Percentiles rank a stretch among this genome's conserved stretches.
These are phyloP conservation scores for Stegodyphus dumicola DNA, from an alignment of 1,140 invertebrate species.

Conservation along the genomic window DNA sequence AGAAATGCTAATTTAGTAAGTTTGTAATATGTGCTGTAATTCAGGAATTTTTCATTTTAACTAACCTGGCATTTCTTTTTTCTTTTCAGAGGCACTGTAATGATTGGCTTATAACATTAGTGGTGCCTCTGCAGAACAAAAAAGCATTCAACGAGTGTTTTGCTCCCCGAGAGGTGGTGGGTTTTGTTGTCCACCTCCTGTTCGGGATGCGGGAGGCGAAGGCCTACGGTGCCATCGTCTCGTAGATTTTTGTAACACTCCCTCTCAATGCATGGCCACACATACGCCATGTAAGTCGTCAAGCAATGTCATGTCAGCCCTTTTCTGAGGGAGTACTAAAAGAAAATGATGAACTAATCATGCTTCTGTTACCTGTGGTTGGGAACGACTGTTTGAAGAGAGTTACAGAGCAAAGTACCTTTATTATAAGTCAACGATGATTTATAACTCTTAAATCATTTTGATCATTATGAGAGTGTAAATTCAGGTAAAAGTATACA, in stretches of 20 bases:
- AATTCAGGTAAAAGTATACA: too few species aligned
- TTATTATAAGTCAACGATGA: too few species aligned
- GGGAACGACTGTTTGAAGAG: conserved; percentile 6
- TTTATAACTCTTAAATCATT: too few species aligned
- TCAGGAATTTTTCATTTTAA: conserved; percentile 1
- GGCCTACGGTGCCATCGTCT: conserved; percentile 27
- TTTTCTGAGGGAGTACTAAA: background rate
- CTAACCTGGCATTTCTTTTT: conserved; percentile 56
- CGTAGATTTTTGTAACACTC: background rate
- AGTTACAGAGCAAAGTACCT: too few species aligned
- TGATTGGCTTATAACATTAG: conserved; percentile 61
- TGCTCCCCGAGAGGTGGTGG: conserved; percentile 48
- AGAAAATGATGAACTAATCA: background rate
- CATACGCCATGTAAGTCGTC: background rate
- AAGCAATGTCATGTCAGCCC: conserved; percentile 48
- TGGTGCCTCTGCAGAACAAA: conserved; percentile 66
- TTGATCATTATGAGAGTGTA: too few species aligned
- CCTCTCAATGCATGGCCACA: background rate
- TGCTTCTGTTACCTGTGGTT: conserved; percentile 58
- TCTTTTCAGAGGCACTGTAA: conserved; percentile 63
- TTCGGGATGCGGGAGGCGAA: background rate
- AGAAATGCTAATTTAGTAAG: conserved; percentile 46
- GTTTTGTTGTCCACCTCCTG: conserved; percentile 1
- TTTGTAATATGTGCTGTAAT: conserved; percentile 23
- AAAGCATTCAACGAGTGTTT: conserved; percentile 49